phyloP scores from a whole-genome alignment of 2,888 invertebrate genomes.

The Dioctria rufipes region DNA sequence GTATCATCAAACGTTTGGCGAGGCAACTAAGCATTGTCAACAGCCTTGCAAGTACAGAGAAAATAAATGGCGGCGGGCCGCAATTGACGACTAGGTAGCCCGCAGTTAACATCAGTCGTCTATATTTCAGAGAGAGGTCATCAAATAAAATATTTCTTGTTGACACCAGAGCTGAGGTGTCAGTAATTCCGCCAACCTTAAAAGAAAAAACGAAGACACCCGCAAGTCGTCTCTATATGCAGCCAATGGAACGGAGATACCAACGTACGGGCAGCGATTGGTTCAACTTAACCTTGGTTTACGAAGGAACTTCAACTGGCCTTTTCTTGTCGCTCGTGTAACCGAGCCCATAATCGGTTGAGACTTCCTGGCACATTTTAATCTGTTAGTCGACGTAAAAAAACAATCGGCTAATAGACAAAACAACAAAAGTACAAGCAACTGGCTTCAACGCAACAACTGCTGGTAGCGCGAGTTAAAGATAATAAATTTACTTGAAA shows the following conservation, averaged over 20 bases:
- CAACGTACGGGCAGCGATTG: too few relatives aligned
- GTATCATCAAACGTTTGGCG: background rate
- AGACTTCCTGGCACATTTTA: constrained; percentile 29
- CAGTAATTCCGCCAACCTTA: background rate
- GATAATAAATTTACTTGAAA: too few relatives aligned
- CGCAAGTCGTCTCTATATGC: too few relatives aligned
- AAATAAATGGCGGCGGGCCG: background rate
- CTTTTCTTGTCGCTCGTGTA: constrained; percentile 43
- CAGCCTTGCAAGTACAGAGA: background rate
- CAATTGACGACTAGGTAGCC: constrained; percentile 2
- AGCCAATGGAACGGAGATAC: too few relatives aligned
- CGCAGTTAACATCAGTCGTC: constrained; percentile 8
- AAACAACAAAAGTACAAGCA: too few relatives aligned
- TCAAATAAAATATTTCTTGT: background rate
- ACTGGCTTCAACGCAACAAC: too few relatives aligned
- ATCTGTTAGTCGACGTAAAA: constrained; percentile 33
- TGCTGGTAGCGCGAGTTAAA: too few relatives aligned
- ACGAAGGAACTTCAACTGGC: background rate
- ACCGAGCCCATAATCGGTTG: constrained; percentile 27
- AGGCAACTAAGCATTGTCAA: background rate
- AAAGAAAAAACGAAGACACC: background rate
- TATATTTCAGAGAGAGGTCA: background rate
- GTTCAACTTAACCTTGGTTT: background rate
- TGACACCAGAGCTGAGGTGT: background rate
- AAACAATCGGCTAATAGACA: too few relatives aligned